Conservation (phyloP, 2,888 invertebrate genomes). For the Chrysolina americana region DNA sequence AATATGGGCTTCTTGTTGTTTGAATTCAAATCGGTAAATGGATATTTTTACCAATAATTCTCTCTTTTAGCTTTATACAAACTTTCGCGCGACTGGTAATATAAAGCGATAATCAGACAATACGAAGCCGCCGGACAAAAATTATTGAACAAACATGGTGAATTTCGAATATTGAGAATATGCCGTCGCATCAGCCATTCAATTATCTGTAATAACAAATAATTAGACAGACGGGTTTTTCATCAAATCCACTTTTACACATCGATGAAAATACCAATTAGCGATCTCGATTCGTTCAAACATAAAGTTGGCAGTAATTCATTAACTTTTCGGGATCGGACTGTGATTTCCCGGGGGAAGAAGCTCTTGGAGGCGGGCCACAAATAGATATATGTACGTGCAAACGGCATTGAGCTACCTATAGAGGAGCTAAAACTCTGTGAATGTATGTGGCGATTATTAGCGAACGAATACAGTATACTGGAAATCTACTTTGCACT, state of each 20-base stretch:
- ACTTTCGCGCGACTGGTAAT: no score
- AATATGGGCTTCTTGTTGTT: no score
- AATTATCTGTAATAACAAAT: slow-evolving; percentile 33
- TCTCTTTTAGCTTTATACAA: no score
- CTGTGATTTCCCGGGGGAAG: slow-evolving; percentile 36
- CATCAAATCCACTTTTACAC: slow-evolving; percentile 35
- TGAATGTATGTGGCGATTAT: not conserved
- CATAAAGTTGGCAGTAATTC: slow-evolving; percentile 23
- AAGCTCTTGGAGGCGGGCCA: slow-evolving; percentile 8
- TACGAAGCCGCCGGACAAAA: no score
- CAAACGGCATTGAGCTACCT: not conserved
- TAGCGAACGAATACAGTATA: not conserved
- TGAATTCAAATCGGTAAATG: no score
- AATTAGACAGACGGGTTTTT: slow-evolving; percentile 29
- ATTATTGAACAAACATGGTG: no score
- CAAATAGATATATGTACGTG: slow-evolving; percentile 16
- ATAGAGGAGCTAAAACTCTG: not conserved
- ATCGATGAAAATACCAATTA: slow-evolving; percentile 41
- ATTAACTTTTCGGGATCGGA: slow-evolving; percentile 33
- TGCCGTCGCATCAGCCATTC: slow-evolving; percentile 31
- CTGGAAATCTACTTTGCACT: no score
- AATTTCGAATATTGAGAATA: not conserved
- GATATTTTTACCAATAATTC: no score
- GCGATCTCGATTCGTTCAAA: slow-evolving; percentile 23
- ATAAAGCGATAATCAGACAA: no score